phyloP scores from a whole-genome alignment of 2,888 invertebrate species.

The Drosophila paucipuncta region DNA sequence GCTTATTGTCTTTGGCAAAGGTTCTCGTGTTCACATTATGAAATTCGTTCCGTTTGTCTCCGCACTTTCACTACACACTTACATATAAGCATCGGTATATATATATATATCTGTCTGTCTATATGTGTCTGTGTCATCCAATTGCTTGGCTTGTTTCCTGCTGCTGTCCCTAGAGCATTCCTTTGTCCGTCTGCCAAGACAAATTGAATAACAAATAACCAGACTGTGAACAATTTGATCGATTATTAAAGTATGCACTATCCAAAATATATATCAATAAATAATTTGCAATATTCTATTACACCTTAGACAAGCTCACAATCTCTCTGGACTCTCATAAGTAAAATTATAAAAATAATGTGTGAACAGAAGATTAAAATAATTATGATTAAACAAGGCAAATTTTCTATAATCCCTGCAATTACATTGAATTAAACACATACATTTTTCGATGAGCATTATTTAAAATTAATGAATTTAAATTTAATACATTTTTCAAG shows the following conservation, averaged over 20 bases:
- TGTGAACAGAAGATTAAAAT: neutral
- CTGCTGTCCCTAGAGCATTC: conserved; percentile 16
- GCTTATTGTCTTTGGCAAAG: conserved; percentile 38
- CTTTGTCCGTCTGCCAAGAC: conserved; percentile 35
- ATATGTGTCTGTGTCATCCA: conserved; percentile 23
- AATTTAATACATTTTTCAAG: neutral
- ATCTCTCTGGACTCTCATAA: neutral
- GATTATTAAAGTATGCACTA: conserved; percentile 21
- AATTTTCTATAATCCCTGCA: neutral
- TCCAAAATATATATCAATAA: neutral
- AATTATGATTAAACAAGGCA: neutral
- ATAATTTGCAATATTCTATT: neutral
- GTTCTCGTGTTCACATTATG: conserved; percentile 20
- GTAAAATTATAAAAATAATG: neutral
- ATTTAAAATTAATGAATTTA: neutral
- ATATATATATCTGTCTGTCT: neutral
- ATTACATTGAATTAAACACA: neutral
- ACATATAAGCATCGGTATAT: conserved; percentile 15
- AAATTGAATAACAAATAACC: conserved; percentile 50
- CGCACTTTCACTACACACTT: conserved; percentile 63
- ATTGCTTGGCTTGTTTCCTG: conserved; percentile 59
- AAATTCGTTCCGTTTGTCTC: conserved; percentile 36
- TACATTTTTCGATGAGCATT: neutral
- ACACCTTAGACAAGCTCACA: neutral
- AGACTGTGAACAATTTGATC: conserved; percentile 29